Percentiles rank a stretch among this genome's conserved stretches.
Conservation (phyloP, 2,888 invertebrate species). For the Drosophila monieri region DNA sequence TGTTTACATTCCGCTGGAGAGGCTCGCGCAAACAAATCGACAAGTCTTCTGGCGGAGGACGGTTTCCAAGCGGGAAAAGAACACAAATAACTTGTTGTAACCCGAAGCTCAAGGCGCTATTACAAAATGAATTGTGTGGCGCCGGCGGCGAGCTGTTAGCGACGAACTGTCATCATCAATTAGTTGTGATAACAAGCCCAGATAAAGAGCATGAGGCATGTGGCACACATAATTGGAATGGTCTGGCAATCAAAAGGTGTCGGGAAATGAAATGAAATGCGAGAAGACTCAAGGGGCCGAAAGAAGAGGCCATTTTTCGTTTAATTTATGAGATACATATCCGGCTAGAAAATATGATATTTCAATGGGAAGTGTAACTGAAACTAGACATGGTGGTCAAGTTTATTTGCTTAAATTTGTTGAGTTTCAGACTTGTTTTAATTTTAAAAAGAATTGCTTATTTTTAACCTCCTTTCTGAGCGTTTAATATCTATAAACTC, state of each 20-base stretch:
- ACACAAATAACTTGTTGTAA: constrained; percentile 7
- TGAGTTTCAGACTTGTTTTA: neutral
- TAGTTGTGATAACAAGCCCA: constrained; percentile 26
- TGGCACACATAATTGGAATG: constrained; percentile 30
- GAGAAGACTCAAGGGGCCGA: neutral
- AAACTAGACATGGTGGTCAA: neutral
- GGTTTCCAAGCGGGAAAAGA: neutral
- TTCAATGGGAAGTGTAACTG: too few species aligned
- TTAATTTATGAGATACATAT: too few species aligned
- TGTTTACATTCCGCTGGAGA: constrained; percentile 54
- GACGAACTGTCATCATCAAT: constrained; percentile 31
- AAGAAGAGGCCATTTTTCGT: too few species aligned
- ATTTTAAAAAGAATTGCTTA: neutral
- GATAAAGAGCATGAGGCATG: constrained; percentile 22
- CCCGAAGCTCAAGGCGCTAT: constrained; percentile 14
- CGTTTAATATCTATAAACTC: neutral
- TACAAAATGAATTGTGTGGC: constrained; percentile 13
- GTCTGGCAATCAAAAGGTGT: constrained; percentile 2
- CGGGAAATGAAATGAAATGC: constrained; percentile 1
- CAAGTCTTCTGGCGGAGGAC: constrained; percentile 28
- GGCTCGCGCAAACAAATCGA: constrained; percentile 52
- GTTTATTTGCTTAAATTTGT: neutral
- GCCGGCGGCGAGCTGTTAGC: constrained; percentile 2
- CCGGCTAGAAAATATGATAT: too few species aligned
- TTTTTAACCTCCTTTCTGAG: neutral